Evolutionary conservation across 23 tunicate species (phyloP), one percentile per base, ranked within the genome.

Genomic region (Corella eumyota): DNA sequence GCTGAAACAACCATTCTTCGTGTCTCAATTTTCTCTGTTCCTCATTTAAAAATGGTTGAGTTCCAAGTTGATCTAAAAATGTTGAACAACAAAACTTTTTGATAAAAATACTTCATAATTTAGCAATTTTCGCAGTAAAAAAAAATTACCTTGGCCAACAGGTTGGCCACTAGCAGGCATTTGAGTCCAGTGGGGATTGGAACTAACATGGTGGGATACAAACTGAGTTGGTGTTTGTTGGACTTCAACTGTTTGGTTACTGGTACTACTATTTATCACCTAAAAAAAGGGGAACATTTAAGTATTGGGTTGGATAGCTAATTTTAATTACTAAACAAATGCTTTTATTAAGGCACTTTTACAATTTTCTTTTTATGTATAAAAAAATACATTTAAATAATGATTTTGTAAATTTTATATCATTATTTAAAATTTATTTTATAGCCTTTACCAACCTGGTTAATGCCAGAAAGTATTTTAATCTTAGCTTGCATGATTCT

Each of bases 381-480:
- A n/a, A n/a, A n/a, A n/a, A n/a, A n/a, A n/a, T n/a, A n/a, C n/a
- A n/a, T n/a, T n/a, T n/a, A n/a, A n/a, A n/a, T n/a, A n/a, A n/a
- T n/a, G n/a, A n/a, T n/a, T n/a, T n/a, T n/a, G n/a, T n/a, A n/a
- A n/a, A n/a, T n/a, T n/a, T n/a, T n/a, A n/a, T n/a, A n/a, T n/a
- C n/a, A n/a, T n/a, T n/a, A n/a, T n/a, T n/a, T n/a, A n/a, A n/a
- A n/a, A n/a, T n/a, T n/a, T n/a, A n/a, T n/a, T n/a, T n/a, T n/a
- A n/a, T n/a, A n/a, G n/a, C n/a, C n/a, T n/a, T n/a, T n/a, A 1
- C 79, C 32, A 25, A 88, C 96, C 68, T 79, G 87, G 30, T 69
- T 88, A 20, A 88, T 88, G 22, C 73, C 73, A 0, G 96, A 72
- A 21, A 88, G 52, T 24, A 88, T 65, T 29, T 88, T 77, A 62